Evolutionary conservation across 2,888 invertebrate species (phyloP), one percentile per base, ranked within the genome.

Genomic region (Oligia strigilis): DNA sequence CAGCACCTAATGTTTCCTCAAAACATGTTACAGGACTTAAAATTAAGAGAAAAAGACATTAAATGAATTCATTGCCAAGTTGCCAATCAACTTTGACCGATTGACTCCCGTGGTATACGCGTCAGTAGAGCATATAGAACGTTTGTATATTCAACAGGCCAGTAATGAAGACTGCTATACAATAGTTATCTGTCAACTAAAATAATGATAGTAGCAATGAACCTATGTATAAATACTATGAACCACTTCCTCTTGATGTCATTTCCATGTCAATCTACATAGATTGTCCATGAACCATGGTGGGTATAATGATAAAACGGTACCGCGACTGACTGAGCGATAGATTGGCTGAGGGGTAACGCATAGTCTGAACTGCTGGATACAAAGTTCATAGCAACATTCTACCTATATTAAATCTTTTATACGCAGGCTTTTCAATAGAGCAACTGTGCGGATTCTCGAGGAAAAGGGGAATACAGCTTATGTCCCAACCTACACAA

Each of bases 141-240:
- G 17, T 17, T 17, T n/a, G 8, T 49, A n/a, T 8, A 36, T 14
- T 9, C 40, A 4, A 72, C 4, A 8, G 3, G 8, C 8, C 2
- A n/a, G 4, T 40, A 72, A 52, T n/a, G 11, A 52, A 72, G 29
- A 71, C 71, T 65, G 36, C 9, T n/a, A 23, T 9, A 75, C 29
- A 40, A 60, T n/a, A 66, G 65, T 4, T 9, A 77, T 60, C 5
- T 29, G 19, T 49, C 65, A 81, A 40, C 49, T 11, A 5, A 43
- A 70, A 75, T 65, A 70, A 81, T 82, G 8, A 79, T 29, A 71
- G 46, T 29, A 71, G 46, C 29, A 23, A 17, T 58, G 40, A 58
- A 17, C n/a, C 4, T 66, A 66, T 29, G 29, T 29, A 29, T 29
- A 29, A 29, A 66, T 40, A 13, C 13, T 69, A 46, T 19, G 19